phyloP scores from a whole-genome alignment of 2,113 vertebrate genomes.

The Mystacornis crossleyi region DNA sequence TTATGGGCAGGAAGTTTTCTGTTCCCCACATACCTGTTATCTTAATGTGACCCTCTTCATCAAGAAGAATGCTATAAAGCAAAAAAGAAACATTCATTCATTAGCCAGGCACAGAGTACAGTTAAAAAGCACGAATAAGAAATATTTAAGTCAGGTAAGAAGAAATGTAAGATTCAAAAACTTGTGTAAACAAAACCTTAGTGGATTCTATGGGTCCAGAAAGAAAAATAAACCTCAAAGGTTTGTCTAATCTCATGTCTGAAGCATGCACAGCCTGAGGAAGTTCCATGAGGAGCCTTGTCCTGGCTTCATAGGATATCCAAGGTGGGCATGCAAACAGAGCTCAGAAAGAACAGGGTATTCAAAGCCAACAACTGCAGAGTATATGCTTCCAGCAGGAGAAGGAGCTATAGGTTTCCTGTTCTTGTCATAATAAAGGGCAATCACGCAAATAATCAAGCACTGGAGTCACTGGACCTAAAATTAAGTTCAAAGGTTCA shows the following conservation, averaged over 20 bases:
- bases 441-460: not conserved
- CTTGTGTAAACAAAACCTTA: not conserved
- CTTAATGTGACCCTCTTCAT: constrained; percentile 96
- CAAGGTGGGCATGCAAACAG: not conserved
- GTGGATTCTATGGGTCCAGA: not conserved
- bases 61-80: constrained; percentile 89
- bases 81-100: not conserved
- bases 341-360: not conserved
- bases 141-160: not conserved
- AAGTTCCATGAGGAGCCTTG: not conserved
- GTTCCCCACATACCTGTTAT: constrained; percentile 84
- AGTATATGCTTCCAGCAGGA: not conserved
- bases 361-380: not conserved
- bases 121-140: not conserved
- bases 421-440: not conserved
- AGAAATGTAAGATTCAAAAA: not conserved
- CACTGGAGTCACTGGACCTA: not conserved
- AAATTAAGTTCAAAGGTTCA: not conserved
- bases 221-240: not conserved
- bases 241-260: not conserved
- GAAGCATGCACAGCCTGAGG: not conserved
- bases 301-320: not conserved
- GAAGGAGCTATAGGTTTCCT: not conserved
- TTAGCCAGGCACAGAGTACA: not conserved
- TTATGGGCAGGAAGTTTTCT: not conserved